These are phyloP conservation scores for Drosophila repletoides DNA, from an alignment of 1,140 invertebrate genomes.

Conservation along the genomic window DNA sequence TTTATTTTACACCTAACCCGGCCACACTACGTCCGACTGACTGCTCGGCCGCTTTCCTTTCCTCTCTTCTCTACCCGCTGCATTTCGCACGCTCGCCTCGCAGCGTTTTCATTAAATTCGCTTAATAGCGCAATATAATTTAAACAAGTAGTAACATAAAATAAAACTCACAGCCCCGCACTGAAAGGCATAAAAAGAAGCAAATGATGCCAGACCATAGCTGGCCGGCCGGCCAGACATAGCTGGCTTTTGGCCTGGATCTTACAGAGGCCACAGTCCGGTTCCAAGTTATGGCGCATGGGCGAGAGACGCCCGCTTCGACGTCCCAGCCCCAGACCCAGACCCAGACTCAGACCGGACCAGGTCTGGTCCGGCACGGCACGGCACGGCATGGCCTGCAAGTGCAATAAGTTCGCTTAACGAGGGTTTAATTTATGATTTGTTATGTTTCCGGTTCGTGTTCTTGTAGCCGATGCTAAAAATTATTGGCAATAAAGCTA, in stretches of 20 bases:
- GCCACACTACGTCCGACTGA: conserved; percentile 22
- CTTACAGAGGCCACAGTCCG: not conserved
- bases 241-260: conserved; percentile 6
- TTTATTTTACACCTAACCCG: conserved; percentile 68
- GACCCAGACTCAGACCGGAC: not conserved
- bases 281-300: conserved; percentile 67
- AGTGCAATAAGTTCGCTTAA: conserved; percentile 81
- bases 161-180: conserved; percentile 78
- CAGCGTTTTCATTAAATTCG: conserved; percentile 82
- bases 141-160: conserved; percentile 82
- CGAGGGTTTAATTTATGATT: conserved; percentile 82
- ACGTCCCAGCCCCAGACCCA: not conserved
- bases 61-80: not conserved
- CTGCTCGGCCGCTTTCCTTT: not conserved
- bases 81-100: conserved; percentile 43
- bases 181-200: conserved; percentile 70
- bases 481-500: conserved; percentile 78
- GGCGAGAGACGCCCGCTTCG: conserved; percentile 52
- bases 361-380: not conserved
- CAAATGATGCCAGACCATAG: conserved; percentile 61
- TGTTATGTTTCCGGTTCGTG: conserved; percentile 82
- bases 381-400: conserved; percentile 46
- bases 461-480: conserved; percentile 62
- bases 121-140: conserved; percentile 82
- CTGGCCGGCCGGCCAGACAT: conserved; percentile 21